phyloP scores from a whole-genome alignment of 64 coral and sea anemone genomes.

The Astreopora myriophthalma region DNA sequence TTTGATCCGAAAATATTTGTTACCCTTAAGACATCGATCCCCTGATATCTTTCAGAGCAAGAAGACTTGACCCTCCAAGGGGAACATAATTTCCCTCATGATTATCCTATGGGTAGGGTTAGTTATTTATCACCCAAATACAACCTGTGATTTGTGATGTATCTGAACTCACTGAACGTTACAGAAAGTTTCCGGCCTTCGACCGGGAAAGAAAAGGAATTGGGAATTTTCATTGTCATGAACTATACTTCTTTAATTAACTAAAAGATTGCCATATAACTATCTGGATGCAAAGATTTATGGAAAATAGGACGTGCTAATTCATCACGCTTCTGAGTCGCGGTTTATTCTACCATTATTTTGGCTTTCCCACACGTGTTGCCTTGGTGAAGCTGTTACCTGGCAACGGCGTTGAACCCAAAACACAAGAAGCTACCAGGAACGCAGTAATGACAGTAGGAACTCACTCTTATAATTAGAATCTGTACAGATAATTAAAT shows the following conservation, averaged over 20 bases:
- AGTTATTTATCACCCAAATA: background rate
- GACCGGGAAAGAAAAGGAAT: background rate
- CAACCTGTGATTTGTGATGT: background rate
- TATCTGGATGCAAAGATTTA: background rate
- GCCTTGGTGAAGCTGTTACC: background rate
- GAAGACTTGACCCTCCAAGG: no score
- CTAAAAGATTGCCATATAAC: background rate
- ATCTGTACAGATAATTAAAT: slow-evolving; percentile 10
- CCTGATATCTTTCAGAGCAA: no score
- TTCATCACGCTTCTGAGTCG: background rate
- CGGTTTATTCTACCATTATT: background rate
- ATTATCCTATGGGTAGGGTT: background rate
- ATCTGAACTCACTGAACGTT: background rate
- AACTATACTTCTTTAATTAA: background rate
- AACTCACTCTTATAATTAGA: background rate
- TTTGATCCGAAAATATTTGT: no score
- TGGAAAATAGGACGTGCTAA: background rate
- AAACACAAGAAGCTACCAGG: background rate
- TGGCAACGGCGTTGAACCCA: background rate
- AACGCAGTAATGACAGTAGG: background rate
- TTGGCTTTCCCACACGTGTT: background rate
- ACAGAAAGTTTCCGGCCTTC: background rate
- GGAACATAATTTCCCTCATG: no score
- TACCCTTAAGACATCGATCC: no score
- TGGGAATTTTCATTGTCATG: background rate